Conservation (phyloP, 2,797 vertebrate species). For the Pseudopleuronectes americanus region DNA sequence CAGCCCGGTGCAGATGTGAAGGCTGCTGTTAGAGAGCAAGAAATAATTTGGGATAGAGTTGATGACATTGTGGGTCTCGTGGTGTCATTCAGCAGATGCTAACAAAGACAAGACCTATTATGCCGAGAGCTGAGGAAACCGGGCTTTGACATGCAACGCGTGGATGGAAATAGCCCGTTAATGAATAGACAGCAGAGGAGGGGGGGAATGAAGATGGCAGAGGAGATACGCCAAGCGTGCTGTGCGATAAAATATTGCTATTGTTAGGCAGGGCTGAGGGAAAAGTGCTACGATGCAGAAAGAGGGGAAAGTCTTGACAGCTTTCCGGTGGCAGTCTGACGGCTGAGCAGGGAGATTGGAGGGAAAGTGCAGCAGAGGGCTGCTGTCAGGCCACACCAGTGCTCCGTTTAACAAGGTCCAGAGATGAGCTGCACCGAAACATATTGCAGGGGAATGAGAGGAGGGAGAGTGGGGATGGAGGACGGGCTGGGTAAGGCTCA, state of each 20-base stretch:
- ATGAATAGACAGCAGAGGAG: constrained; percentile 76
- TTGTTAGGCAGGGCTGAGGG: constrained; percentile 77
- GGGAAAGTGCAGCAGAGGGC: constrained; percentile 83
- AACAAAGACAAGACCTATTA: constrained; percentile 68
- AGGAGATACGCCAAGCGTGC: constrained; percentile 74
- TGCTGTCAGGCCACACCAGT: constrained; percentile 85
- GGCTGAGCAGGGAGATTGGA: constrained; percentile 79
- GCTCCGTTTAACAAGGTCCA: constrained; percentile 86
- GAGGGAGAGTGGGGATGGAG: constrained; percentile 33
- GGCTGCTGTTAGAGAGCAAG: constrained; percentile 45
- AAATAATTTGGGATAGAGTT: constrained; percentile 68
- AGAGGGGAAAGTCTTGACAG: constrained; percentile 83
- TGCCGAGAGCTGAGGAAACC: constrained; percentile 60
- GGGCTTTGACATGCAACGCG: constrained; percentile 62
- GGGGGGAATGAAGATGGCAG: constrained; percentile 50
- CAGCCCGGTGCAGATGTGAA: constrained; percentile 48
- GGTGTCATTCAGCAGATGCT: constrained; percentile 73
- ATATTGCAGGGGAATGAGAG: constrained; percentile 68
- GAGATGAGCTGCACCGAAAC: constrained; percentile 76
- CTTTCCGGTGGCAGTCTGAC: constrained; percentile 82
- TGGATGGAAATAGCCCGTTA: constrained; percentile 78
- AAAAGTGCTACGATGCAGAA: constrained; percentile 84
- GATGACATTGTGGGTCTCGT: constrained; percentile 66
- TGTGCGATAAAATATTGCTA: constrained; percentile 82
- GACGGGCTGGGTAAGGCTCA: constrained; percentile 52